Evolutionary conservation across 2,888 invertebrate genomes (phyloP).

Genomic region (Chloromyia formosa): DNA sequence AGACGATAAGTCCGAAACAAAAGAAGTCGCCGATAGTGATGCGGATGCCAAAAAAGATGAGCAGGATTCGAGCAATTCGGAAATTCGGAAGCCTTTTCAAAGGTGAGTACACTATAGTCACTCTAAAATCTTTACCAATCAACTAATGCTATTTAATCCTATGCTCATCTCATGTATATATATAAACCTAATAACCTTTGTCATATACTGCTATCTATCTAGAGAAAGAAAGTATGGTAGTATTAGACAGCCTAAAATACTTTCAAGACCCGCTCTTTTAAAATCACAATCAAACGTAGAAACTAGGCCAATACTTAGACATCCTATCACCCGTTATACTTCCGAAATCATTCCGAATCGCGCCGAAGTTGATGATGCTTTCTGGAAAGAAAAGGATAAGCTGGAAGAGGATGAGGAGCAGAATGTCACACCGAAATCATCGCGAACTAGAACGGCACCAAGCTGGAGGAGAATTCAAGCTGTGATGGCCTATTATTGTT

Average conservation of each 20-base stretch:
- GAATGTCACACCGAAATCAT: slow-evolving; percentile 41
- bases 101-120: background rate
- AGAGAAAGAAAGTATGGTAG: slow-evolving; percentile 4
- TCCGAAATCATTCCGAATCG: background rate
- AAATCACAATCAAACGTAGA: slow-evolving; percentile 10
- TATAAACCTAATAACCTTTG: slow-evolving; percentile 6
- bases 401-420: background rate
- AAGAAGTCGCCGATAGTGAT: background rate
- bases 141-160: too few species aligned
- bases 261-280: slow-evolving; percentile 10
- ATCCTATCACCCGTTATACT: background rate
- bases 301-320: slow-evolving; percentile 3
- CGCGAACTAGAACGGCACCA: slow-evolving; percentile 63
- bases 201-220: background rate
- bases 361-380: background rate
- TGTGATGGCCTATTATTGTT: slow-evolving; percentile 89
- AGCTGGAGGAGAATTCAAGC: slow-evolving; percentile 89
- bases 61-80: background rate
- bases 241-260: slow-evolving; percentile 3
- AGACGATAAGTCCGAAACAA: background rate
- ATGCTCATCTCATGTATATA: slow-evolving; percentile 1
- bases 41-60: background rate
- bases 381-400: background rate
- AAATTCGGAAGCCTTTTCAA: slow-evolving; percentile 3
- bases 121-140: background rate